phyloP scores from a whole-genome alignment of 2,888 invertebrate species.

The Apocheima hispidaria region DNA sequence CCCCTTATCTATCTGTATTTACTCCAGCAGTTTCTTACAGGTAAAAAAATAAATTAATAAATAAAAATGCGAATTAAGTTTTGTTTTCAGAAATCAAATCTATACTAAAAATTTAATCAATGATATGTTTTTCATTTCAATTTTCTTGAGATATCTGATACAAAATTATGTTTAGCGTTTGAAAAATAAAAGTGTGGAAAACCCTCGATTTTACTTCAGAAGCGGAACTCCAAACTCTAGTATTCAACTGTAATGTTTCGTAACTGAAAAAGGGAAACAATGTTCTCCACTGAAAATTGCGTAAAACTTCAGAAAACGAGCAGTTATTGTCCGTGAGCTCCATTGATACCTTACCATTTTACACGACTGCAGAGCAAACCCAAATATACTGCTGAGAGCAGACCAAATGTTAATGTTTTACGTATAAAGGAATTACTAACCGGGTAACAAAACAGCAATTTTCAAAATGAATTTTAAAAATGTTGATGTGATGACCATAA shows the following conservation, averaged over 20 bases:
- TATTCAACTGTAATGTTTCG: slow-evolving; percentile 51
- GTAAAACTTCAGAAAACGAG: slow-evolving; percentile 52
- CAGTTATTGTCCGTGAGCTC: slow-evolving; percentile 17
- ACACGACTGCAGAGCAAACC: background rate
- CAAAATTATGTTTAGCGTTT: background rate
- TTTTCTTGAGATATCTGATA: background rate
- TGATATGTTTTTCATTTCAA: background rate
- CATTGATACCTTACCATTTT: background rate
- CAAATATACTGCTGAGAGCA: background rate
- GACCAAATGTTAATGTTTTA: too few relatives aligned
- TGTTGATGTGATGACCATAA: too few relatives aligned
- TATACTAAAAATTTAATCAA: too few relatives aligned
- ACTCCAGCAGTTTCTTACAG: too few relatives aligned
- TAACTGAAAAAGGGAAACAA: slow-evolving; percentile 54
- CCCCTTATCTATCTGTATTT: too few relatives aligned
- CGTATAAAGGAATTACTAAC: too few relatives aligned
- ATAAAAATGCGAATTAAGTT: too few relatives aligned
- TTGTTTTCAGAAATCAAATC: too few relatives aligned
- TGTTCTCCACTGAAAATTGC: slow-evolving; percentile 52
- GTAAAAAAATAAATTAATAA: too few relatives aligned
- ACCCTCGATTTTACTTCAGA: background rate
- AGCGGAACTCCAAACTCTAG: slow-evolving; percentile 34
- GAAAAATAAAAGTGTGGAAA: background rate
- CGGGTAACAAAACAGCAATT: too few relatives aligned
- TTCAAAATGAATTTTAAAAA: too few relatives aligned